Conservation (phyloP, 1,140 invertebrate species). For the Drosophila littoralis region DNA sequence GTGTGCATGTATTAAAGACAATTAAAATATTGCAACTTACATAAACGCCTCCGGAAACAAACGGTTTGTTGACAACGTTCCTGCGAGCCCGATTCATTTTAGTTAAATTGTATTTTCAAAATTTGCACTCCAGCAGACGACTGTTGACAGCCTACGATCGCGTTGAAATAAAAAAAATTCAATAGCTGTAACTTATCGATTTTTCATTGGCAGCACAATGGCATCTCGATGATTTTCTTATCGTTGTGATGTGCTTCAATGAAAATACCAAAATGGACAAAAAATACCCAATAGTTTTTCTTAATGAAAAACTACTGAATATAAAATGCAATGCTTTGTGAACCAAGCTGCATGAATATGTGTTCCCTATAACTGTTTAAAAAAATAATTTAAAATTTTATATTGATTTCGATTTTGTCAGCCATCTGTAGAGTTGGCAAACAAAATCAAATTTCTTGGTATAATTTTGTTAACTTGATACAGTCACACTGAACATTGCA, state of each 20-base stretch:
- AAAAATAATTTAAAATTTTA: no score
- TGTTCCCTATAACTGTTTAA: no score
- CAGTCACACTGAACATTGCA: no score
- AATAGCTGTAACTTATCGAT: neutral
- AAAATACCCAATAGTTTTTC: no score
- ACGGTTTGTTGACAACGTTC: slow-evolving; percentile 38
- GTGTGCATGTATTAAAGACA: neutral
- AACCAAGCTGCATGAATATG: no score
- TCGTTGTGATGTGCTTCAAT: neutral
- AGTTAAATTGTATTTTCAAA: neutral
- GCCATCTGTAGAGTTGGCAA: no score
- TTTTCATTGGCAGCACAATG: neutral
- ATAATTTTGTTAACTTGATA: no score
- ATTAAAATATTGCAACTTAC: slow-evolving; percentile 42
- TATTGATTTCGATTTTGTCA: no score
- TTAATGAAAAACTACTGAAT: no score
- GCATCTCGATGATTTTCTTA: neutral
- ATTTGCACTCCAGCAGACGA: neutral
- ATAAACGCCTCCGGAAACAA: slow-evolving; percentile 63
- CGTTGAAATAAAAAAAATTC: neutral
- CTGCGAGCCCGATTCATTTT: slow-evolving; percentile 61
- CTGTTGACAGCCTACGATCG: neutral
- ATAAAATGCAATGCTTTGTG: no score
- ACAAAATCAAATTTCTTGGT: no score
- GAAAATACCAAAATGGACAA: no score